A percentile compares a stretch with the other conserved stretches of the same genome.
These are phyloP conservation scores for Julus scanicus DNA, from an alignment of 2,888 invertebrate species.

Conservation along the genomic window DNA sequence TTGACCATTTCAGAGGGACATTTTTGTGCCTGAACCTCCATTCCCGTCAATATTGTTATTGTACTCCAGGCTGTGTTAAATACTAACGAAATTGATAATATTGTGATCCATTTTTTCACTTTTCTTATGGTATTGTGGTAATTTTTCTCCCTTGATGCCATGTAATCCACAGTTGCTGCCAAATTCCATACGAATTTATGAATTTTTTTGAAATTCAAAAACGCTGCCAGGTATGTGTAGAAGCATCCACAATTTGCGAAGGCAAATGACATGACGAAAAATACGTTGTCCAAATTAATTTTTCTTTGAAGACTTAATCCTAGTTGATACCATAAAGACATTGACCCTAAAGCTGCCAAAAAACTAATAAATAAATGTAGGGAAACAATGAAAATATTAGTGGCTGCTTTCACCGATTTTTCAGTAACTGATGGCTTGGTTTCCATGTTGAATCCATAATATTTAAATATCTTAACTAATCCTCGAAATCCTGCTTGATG, in stretches of 20 bases:
- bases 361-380: neutral
- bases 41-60: neutral
- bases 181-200: neutral
- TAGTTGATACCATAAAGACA: neutral
- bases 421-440: neutral
- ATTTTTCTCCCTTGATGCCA: neutral
- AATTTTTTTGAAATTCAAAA: neutral
- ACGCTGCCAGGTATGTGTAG: neutral
- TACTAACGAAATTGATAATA: neutral
- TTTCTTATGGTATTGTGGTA: neutral
- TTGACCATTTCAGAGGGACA: neutral
- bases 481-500: constrained; percentile 24
- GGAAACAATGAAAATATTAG: neutral
- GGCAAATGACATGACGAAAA: neutral
- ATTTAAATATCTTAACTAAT: neutral
- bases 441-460: neutral
- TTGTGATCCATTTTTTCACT: neutral
- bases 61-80: neutral
- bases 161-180: neutral
- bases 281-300: neutral
- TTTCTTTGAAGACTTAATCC: neutral
- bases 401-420: neutral
- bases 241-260: neutral
- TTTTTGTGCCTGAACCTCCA: neutral
- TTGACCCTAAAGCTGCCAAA: neutral